phyloP scores from a whole-genome alignment of 2,797 vertebrate species.

The Epinephelus coioides region DNA sequence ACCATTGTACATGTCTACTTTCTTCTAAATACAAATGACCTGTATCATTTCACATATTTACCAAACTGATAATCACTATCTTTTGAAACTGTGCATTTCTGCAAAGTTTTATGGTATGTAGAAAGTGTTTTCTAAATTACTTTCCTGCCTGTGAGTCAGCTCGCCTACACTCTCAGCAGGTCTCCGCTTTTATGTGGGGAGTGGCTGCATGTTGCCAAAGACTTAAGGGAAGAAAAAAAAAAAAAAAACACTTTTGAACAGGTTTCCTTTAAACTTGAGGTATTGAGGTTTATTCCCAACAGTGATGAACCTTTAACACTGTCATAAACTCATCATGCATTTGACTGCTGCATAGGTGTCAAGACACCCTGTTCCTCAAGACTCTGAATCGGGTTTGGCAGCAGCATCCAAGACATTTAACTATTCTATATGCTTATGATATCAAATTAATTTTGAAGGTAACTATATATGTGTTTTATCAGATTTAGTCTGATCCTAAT shows the following conservation, averaged over 20 bases:
- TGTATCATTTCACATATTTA: background rate
- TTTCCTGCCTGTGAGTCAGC: constrained; percentile 27
- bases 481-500: background rate
- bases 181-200: constrained; percentile 6
- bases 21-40: background rate
- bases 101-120: constrained; percentile 4
- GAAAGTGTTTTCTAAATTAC: constrained; percentile 12
- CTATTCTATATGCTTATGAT: background rate
- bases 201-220: constrained; percentile 17
- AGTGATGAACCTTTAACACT: background rate
- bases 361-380: background rate
- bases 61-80: background rate
- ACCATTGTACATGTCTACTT: background rate
- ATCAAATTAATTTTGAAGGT: background rate
- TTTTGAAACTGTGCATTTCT: background rate
- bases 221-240: background rate
- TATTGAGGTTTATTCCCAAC: background rate
- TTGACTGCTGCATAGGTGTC: constrained; percentile 11
- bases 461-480: background rate
- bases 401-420: background rate
- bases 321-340: background rate
- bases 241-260: constrained; percentile 15
- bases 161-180: constrained; percentile 36
- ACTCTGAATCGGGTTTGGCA: background rate
- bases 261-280: constrained; percentile 3